A percentile compares a stretch with the other conserved stretches of the same genome.
Evolutionary conservation across 2,113 vertebrate genomes (phyloP).

Genomic region (Cololabis saira): DNA sequence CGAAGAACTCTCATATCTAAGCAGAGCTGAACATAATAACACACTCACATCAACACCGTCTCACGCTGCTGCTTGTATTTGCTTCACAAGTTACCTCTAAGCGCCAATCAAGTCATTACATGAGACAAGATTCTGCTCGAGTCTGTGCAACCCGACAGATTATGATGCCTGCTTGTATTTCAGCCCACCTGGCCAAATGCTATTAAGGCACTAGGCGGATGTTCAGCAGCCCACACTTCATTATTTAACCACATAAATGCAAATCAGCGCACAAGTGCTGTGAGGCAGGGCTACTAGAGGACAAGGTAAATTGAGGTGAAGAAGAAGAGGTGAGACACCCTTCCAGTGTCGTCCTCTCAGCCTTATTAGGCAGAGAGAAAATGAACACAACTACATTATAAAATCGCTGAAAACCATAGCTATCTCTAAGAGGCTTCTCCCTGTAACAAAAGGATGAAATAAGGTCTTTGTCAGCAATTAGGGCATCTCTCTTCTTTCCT

Average conservation of each 20-base stretch:
- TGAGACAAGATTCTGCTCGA: slow-evolving; percentile 29
- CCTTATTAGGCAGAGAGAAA: slow-evolving; percentile 56
- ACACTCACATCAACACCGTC: not conserved
- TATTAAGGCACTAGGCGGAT: slow-evolving; percentile 35
- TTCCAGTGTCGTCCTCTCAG: slow-evolving; percentile 53
- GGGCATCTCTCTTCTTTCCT: slow-evolving; percentile 62
- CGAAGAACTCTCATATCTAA: not conserved
- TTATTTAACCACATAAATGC: slow-evolving; percentile 71
- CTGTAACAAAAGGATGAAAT: slow-evolving; percentile 62
- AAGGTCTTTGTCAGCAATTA: slow-evolving; percentile 78
- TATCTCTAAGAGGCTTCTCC: slow-evolving; percentile 66
- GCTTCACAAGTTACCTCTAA: slow-evolving; percentile 5
- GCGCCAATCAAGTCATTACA: slow-evolving; percentile 7
- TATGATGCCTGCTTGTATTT: slow-evolving; percentile 37
- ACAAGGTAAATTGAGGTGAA: slow-evolving; percentile 68
- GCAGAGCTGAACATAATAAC: too few species aligned
- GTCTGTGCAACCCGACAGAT: slow-evolving; percentile 27
- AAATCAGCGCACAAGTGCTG: slow-evolving; percentile 50
- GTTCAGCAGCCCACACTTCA: slow-evolving; percentile 51
- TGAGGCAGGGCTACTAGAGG: slow-evolving; percentile 40
- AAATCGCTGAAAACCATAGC: slow-evolving; percentile 33
- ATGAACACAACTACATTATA: slow-evolving; percentile 52
- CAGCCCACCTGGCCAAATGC: slow-evolving; percentile 22
- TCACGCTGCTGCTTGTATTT: not conserved
- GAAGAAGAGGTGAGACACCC: slow-evolving; percentile 54